These are phyloP conservation scores for Fukomys damarensis DNA, from an alignment of 2,113 vertebrate species.

Conservation along the genomic window DNA sequence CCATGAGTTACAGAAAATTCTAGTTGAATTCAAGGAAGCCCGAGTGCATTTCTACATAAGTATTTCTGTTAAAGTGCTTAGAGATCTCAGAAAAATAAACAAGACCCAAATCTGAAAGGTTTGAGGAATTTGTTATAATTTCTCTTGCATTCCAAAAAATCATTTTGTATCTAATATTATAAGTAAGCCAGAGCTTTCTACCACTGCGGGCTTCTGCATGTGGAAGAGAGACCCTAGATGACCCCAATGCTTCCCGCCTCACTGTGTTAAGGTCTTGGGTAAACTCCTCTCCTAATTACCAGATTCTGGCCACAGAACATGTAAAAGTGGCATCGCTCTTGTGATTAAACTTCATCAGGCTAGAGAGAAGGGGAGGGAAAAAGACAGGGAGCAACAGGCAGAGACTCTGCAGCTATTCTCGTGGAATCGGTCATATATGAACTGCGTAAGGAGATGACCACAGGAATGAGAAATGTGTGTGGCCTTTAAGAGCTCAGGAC, in stretches of 20 bases:
- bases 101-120: not conserved
- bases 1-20: not conserved
- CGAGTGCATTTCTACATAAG: not conserved
- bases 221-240: not conserved
- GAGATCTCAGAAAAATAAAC: not conserved
- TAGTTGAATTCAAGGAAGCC: not conserved
- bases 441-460: not conserved
- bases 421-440: not conserved
- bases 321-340: not conserved
- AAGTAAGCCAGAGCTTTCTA: not conserved
- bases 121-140: not conserved
- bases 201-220: not conserved
- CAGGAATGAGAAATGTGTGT: not conserved
- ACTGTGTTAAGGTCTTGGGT: not conserved
- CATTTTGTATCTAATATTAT: not conserved
- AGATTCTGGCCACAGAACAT: conserved; percentile 1
- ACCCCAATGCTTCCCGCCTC: not conserved
- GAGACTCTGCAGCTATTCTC: not conserved
- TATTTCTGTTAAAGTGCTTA: not conserved
- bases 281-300: not conserved
- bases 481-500: not conserved
- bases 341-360: not conserved
- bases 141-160: conserved; percentile 4
- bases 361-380: not conserved
- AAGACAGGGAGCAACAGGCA: not conserved